Percentiles rank a stretch among this genome's conserved stretches.
Conservation (phyloP, 2,113 vertebrate species). For the Paraplagusia blochii region DNA sequence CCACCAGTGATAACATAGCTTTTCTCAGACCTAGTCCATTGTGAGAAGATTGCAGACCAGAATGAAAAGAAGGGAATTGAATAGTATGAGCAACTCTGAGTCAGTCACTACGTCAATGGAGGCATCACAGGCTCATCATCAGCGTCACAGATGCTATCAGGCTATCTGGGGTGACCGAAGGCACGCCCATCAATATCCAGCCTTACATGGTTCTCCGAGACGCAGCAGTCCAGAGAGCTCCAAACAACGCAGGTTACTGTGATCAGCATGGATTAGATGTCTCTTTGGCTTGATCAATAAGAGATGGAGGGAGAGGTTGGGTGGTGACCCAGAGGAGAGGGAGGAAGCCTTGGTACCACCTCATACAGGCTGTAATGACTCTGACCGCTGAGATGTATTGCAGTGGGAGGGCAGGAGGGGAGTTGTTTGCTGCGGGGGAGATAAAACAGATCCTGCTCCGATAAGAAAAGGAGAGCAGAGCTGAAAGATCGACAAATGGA, state of each 20-base stretch:
- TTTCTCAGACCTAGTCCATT: constrained; percentile 37
- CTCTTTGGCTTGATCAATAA: constrained; percentile 52
- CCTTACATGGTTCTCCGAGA: constrained; percentile 34
- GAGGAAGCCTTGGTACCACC: constrained; percentile 43
- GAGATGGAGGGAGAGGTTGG: constrained; percentile 22
- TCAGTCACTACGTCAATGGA: constrained; percentile 39
- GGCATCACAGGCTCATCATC: constrained; percentile 20
- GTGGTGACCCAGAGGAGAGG: constrained; percentile 5
- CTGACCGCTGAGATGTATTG: constrained; percentile 40
- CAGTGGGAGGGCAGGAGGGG: constrained; percentile 28
- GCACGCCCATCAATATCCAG: constrained; percentile 24
- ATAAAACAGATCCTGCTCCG: constrained; percentile 34
- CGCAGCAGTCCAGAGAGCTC: constrained; percentile 16
- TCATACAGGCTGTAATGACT: constrained; percentile 43
- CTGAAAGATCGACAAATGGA: constrained; percentile 1
- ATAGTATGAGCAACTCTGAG: constrained; percentile 37
- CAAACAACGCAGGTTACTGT: constrained; percentile 30
- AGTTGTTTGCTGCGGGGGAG: constrained; percentile 21
- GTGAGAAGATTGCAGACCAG: constrained; percentile 14
- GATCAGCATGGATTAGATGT: constrained; percentile 60
- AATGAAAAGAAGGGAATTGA: constrained; percentile 25
- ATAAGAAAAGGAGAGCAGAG: not conserved
- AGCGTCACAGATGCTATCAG: constrained; percentile 7
- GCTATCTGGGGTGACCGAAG: constrained; percentile 26
- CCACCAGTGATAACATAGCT: constrained; percentile 19